phyloP scores from a whole-genome alignment of 2,797 vertebrate species.

The Psittacula derbiana region DNA sequence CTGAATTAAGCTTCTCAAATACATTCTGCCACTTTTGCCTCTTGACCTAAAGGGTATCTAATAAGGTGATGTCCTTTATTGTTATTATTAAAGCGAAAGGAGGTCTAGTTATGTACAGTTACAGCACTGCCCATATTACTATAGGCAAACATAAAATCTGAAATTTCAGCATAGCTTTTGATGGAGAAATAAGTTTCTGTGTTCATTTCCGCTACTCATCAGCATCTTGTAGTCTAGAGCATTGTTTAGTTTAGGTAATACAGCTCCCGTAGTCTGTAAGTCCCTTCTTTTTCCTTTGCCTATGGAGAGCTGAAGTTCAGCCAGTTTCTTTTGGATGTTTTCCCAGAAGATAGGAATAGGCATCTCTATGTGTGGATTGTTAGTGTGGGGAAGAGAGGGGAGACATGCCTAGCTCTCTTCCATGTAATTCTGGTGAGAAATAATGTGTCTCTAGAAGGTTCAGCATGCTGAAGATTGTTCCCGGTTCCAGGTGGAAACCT shows the following conservation, averaged over 20 bases:
- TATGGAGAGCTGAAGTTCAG: background rate
- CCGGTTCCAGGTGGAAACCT: background rate
- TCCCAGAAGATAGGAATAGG: background rate
- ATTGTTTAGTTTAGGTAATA: background rate
- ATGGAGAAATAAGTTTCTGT: background rate
- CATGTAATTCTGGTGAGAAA: background rate
- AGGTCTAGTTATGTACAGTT: background rate
- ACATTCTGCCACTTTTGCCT: background rate
- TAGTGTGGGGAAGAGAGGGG: background rate
- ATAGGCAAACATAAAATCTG: background rate
- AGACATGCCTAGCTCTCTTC: background rate
- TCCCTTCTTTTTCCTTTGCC: background rate
- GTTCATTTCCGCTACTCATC: background rate
- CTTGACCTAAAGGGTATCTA: background rate
- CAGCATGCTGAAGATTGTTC: background rate
- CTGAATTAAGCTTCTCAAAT: background rate
- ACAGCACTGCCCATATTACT: background rate
- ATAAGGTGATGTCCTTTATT: background rate
- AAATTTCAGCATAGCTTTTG: background rate
- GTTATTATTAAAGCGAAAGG: background rate
- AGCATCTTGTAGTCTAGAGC: background rate
- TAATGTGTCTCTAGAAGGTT: background rate
- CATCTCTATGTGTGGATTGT: background rate
- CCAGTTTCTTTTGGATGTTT: background rate
- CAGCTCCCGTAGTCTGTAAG: background rate